A percentile compares a stretch with the other conserved stretches of the same genome.
These are phyloP conservation scores for Caradrina kadenii DNA, from an alignment of 2,888 invertebrate species.

Conservation along the genomic window DNA sequence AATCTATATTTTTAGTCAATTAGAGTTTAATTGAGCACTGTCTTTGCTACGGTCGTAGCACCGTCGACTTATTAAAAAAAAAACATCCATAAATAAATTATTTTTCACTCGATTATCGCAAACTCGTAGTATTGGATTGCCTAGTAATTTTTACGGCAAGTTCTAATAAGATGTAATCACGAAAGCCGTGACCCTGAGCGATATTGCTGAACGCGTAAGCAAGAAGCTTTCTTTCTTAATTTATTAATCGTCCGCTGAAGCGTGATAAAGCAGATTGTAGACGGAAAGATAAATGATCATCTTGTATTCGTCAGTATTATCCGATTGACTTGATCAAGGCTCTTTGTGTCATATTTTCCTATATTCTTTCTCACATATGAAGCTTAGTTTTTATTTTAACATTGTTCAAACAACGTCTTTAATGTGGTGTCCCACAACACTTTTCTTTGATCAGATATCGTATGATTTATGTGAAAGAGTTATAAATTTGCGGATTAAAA, in stretches of 20 bases:
- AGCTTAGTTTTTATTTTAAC: neutral
- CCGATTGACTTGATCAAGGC: slow-evolving; percentile 9
- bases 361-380: neutral
- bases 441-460: slow-evolving; percentile 40
- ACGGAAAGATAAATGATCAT: slow-evolving; percentile 42
- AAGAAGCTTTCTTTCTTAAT: slow-evolving; percentile 55
- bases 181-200: slow-evolving; percentile 70
- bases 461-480: slow-evolving; percentile 17
- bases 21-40: too few species aligned
- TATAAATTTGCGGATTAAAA: slow-evolving; percentile 22
- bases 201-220: slow-evolving; percentile 64
- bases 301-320: slow-evolving; percentile 9
- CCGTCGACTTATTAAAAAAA: neutral
- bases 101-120: slow-evolving; percentile 28
- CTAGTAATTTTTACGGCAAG: slow-evolving; percentile 56
- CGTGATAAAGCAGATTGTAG: slow-evolving; percentile 46
- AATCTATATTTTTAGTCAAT: neutral
- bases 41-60: slow-evolving; percentile 1
- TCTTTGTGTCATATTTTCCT: neutral
- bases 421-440: neutral
- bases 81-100: neutral
- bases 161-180: slow-evolving; percentile 74
- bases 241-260: slow-evolving; percentile 52
- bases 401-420: neutral
- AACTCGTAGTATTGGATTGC: slow-evolving; percentile 48